Evolutionary conservation across 2,113 vertebrate species (phyloP).

Genomic region (Mirza zaza): DNA sequence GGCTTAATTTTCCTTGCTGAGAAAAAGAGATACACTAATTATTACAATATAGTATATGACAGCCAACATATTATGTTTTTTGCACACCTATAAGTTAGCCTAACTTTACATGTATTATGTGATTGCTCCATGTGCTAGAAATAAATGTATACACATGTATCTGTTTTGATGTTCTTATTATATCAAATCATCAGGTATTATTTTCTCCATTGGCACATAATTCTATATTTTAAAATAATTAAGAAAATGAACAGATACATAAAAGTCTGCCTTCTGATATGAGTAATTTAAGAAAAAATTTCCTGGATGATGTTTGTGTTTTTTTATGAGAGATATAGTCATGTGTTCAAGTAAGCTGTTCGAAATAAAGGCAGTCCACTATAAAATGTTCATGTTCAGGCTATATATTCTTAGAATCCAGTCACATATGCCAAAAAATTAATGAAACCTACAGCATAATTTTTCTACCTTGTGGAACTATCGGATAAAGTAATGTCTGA

Average conservation of each 20-base stretch:
- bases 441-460: conserved; percentile 83
- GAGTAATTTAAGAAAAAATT: neutral
- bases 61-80: neutral
- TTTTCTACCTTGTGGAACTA: conserved; percentile 81
- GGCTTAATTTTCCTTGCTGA: neutral
- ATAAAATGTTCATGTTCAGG: conserved; percentile 76
- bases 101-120: neutral
- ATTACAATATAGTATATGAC: neutral
- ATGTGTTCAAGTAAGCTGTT: conserved; percentile 64
- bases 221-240: neutral
- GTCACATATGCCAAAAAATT: conserved; percentile 84
- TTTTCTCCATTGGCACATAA: neutral
- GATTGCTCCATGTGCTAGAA: neutral
- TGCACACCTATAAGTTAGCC: neutral
- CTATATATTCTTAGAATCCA: conserved; percentile 80
- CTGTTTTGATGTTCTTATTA: neutral
- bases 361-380: conserved; percentile 76
- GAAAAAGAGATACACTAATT: neutral
- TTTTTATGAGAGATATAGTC: conserved; percentile 71
- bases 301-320: conserved; percentile 37
- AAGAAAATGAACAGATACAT: neutral
- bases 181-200: neutral
- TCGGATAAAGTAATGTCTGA: conserved; percentile 85
- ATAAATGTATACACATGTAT: neutral
- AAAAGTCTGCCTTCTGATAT: neutral